phyloP scores from a whole-genome alignment of 92 coral and sea anemone genomes.

The Paragorgia papillata region DNA sequence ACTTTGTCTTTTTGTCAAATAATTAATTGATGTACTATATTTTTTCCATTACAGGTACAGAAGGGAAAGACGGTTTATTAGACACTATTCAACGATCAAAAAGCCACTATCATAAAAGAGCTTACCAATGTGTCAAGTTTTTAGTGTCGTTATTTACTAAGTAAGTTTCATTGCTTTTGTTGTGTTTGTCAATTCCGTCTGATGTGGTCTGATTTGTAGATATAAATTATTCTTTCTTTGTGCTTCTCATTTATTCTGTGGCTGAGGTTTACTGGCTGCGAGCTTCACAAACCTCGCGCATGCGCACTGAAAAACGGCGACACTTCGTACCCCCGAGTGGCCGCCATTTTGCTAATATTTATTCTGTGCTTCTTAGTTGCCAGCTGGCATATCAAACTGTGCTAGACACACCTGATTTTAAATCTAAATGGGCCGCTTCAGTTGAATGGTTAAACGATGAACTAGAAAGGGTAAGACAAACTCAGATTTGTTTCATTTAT shows the following conservation, averaged over 20 bases:
- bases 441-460: slow-evolving; percentile 99
- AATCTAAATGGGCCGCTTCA: slow-evolving; percentile 87
- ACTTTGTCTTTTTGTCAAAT: no score
- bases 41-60: slow-evolving; percentile 85
- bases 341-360: no score
- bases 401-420: slow-evolving; percentile 75
- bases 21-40: no score
- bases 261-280: no score
- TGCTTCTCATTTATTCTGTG: no score
- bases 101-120: slow-evolving; percentile 97
- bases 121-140: slow-evolving; percentile 96
- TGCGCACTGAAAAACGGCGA: no score
- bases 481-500: not conserved
- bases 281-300: no score
- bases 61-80: slow-evolving; percentile 93
- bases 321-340: no score
- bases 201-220: not conserved
- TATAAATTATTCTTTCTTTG: not conserved
- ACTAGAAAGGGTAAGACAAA: slow-evolving; percentile 76
- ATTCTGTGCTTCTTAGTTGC: slow-evolving; percentile 60
- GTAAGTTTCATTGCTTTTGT: slow-evolving; percentile 48
- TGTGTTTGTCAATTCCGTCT: not conserved
- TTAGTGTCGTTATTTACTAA: slow-evolving; percentile 88
- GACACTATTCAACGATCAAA: slow-evolving; percentile 96
- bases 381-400: slow-evolving; percentile 90